Percentiles rank a stretch among this genome's conserved stretches.
These are phyloP conservation scores for Galeopsomyia nigrocyanea DNA, from an alignment of 2,888 invertebrate species.

Conservation along the genomic window DNA sequence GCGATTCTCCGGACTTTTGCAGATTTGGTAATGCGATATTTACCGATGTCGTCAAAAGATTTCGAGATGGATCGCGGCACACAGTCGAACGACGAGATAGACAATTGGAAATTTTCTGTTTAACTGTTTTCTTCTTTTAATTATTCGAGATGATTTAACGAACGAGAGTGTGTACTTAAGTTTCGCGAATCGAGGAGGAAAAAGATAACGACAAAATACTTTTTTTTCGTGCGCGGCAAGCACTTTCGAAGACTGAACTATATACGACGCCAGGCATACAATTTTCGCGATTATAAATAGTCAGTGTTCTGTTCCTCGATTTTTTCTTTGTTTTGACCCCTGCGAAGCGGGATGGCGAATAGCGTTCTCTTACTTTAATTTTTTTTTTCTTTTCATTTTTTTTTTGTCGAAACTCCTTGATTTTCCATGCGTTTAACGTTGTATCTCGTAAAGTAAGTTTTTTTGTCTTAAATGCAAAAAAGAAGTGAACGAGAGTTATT, in stretches of 20 bases:
- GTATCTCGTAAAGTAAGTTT: conserved; percentile 33
- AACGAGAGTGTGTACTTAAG: conserved; percentile 3
- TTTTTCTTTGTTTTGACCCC: conserved; percentile 55
- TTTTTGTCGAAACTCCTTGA: neutral
- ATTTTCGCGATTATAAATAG: conserved; percentile 65
- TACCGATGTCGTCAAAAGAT: conserved; percentile 59
- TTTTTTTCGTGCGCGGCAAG: conserved; percentile 42
- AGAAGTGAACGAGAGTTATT: conserved; percentile 24
- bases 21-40: conserved; percentile 62
- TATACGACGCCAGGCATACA: conserved; percentile 59
- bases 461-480: conserved; percentile 28
- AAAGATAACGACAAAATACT: conserved; percentile 27
- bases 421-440: conserved; percentile 15
- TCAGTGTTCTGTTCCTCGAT: conserved; percentile 67
- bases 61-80: conserved; percentile 55
- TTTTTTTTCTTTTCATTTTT: conserved; percentile 50
- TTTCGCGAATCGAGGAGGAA: too few relatives aligned
- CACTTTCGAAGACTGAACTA: conserved; percentile 56
- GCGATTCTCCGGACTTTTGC: conserved; percentile 63
- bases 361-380: conserved; percentile 46
- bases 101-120: neutral
- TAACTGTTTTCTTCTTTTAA: neutral
- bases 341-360: conserved; percentile 54
- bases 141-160: neutral
- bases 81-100: conserved; percentile 1